Evolutionary conservation across 1,140 invertebrate species (phyloP), one percentile per base, ranked within the genome.

Genomic region (Brachystomella parvula): DNA sequence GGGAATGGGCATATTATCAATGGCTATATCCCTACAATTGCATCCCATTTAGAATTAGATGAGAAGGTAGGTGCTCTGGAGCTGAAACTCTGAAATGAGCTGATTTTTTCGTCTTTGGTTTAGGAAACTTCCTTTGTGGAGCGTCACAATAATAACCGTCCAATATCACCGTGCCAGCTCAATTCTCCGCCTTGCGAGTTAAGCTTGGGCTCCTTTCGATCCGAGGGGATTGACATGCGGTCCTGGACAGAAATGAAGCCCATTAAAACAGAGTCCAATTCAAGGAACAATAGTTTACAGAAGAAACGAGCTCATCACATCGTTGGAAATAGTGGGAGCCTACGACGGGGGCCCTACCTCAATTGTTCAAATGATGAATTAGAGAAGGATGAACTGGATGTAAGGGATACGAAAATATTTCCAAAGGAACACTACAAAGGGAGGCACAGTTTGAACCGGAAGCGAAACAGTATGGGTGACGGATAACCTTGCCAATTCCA

Each of bases 121-220:
- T 56, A 73, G 69, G 72, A 71, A 67, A 71, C 69, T 0, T 73
- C 72, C 2, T 73, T 73, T 61, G 67, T 73, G 24, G 69, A 73
- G 35, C 63, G 67, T 0, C 69, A 70, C 30, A 73, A 73, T 53
- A 73, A 73, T 58, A 73, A 73, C 57, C 66, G 67, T 31, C 71
- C 71, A 47, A 69, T 73, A 47, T 73, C 72, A 17, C 72, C 72
- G 32, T 71, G 67, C 19, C 65, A 71, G 26, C 28, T 71, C 21
- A 71, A 71, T 32, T 35, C 66, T 19, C 32, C 68, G 2, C 61
- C 67, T 19, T 63, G 66, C 47, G 72, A 73, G 56, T 63, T 73
- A 21, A 39, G 29, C 15, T 53, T 73, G 21, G 39, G 26, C 15
- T 67, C 69, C 12, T 71, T 71, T 33, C 66, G 68, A 44, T 47